Conservation (phyloP, 1,140 invertebrate genomes). For the Aporrectodea caliginosa region DNA sequence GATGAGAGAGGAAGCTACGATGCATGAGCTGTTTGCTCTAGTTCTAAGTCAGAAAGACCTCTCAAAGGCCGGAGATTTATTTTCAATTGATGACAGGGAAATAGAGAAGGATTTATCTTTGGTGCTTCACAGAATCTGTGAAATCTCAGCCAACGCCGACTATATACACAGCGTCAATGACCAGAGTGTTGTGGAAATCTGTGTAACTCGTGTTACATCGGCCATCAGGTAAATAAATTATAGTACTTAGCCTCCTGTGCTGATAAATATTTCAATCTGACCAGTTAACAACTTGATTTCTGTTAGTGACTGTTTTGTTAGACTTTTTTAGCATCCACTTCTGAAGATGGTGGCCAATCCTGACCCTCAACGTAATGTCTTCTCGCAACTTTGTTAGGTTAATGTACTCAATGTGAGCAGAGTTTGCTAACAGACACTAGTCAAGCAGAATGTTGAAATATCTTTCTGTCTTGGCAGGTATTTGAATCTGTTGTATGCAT, state of each 20-base stretch:
- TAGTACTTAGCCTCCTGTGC: constrained; percentile 30
- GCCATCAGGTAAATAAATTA: constrained; percentile 64
- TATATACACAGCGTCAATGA: constrained; percentile 82
- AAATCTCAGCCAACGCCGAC: constrained; percentile 73
- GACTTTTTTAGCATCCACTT: too few species aligned
- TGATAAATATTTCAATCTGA: constrained; percentile 42
- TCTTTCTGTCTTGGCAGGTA: too few species aligned
- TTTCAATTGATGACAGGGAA: constrained; percentile 76
- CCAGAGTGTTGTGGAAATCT: constrained; percentile 89
- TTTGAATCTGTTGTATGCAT: too few species aligned
- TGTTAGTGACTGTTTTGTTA: too few species aligned
- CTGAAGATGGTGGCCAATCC: too few species aligned
- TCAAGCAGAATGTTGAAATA: too few species aligned
- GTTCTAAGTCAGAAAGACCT: constrained; percentile 80
- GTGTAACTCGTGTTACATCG: constrained; percentile 79
- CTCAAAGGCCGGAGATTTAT: constrained; percentile 84
- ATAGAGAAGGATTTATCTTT: constrained; percentile 81
- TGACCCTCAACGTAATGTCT: too few species aligned
- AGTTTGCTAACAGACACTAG: too few species aligned
- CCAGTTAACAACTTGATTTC: too few species aligned
- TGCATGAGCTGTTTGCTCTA: constrained; percentile 84
- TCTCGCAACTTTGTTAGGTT: too few species aligned
- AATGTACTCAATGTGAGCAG: too few species aligned
- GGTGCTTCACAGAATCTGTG: constrained; percentile 72
- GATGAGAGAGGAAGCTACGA: constrained; percentile 53